Evolutionary conservation across 1,140 invertebrate species (phyloP).

Genomic region (Orius insidiosus): DNA sequence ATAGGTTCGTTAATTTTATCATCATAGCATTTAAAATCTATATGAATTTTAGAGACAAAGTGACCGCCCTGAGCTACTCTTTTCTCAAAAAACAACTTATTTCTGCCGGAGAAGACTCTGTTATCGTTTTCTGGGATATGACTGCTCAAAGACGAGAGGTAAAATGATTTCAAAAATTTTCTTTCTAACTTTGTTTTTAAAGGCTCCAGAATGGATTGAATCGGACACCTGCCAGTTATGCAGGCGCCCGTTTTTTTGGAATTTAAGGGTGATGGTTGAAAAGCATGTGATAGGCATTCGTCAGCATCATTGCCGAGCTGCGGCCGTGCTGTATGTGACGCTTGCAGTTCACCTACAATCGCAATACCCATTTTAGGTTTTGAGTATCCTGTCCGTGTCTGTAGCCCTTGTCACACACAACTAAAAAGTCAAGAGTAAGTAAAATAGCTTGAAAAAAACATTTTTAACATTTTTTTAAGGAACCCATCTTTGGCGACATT

Average conservation of each 20-base stretch:
- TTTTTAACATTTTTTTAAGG: too few species aligned
- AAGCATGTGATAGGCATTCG: conserved; percentile 77
- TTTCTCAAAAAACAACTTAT: conserved; percentile 63
- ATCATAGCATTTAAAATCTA: conserved; percentile 2
- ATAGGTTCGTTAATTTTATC: conserved; percentile 39
- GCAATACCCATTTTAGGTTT: conserved; percentile 92
- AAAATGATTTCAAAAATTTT: conserved; percentile 8
- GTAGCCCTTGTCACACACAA: conserved; percentile 71
- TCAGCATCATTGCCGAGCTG: conserved; percentile 83
- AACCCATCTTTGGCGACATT: conserved; percentile 65
- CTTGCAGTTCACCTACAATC: conserved; percentile 72
- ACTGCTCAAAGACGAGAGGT: conserved; percentile 64
- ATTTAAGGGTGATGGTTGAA: conserved; percentile 94
- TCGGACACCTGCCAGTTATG: conserved; percentile 87
- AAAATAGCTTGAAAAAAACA: background rate
- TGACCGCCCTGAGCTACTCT: conserved; percentile 68
- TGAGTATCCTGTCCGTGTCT: conserved; percentile 92
- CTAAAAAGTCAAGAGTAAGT: conserved; percentile 74
- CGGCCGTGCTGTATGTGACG: conserved; percentile 83
- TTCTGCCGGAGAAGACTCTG: conserved; percentile 83
- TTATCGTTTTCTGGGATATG: conserved; percentile 93
- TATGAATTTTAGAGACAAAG: conserved; percentile 50
- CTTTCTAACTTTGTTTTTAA: conserved; percentile 17
- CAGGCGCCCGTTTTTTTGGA: conserved; percentile 94
- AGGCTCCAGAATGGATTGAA: conserved; percentile 87